A percentile compares a stretch with the other conserved stretches of the same genome.
Evolutionary conservation across 2,797 vertebrate species (phyloP).

Genomic region (Pelobates cultripes): DNA sequence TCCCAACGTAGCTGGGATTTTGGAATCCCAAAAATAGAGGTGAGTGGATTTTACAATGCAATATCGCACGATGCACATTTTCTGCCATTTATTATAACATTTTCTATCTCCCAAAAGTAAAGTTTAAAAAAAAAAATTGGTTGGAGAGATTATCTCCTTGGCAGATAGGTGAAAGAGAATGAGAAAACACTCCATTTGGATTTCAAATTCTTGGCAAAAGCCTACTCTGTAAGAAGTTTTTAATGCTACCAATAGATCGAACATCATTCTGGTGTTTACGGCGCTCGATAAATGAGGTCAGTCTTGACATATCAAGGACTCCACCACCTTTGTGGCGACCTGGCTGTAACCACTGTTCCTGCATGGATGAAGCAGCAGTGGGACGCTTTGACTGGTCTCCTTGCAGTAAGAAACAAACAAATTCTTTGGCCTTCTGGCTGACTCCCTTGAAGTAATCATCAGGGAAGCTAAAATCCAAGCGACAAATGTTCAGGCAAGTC

Average conservation of each 20-base stretch:
- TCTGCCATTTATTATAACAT: slow-evolving; percentile 40
- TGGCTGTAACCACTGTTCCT: slow-evolving; percentile 92
- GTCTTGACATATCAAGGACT: slow-evolving; percentile 91
- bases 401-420: slow-evolving; percentile 88
- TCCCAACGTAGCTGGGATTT: slow-evolving; percentile 72
- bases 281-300: slow-evolving; percentile 95
- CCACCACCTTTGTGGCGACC: slow-evolving; percentile 71
- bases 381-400: slow-evolving; percentile 85
- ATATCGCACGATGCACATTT: slow-evolving; percentile 71
- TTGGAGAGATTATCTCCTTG: slow-evolving; percentile 70
- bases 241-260: slow-evolving; percentile 89
- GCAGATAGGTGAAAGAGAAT: slow-evolving; percentile 91
- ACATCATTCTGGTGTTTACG: slow-evolving; percentile 98
- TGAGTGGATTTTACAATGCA: slow-evolving; percentile 65
- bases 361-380: slow-evolving; percentile 84
- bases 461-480: slow-evolving; percentile 97
- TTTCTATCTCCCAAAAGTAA: too few species aligned
- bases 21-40: slow-evolving; percentile 68
- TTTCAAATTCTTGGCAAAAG: slow-evolving; percentile 85
- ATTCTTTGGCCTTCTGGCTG: slow-evolving; percentile 92
- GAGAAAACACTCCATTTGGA: slow-evolving; percentile 78
- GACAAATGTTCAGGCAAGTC: slow-evolving; percentile 98
- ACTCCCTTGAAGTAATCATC: slow-evolving; percentile 95
- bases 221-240: slow-evolving; percentile 92
- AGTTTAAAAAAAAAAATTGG: slow-evolving; percentile 50